These are phyloP conservation scores for Hemicordylus capensis DNA, from an alignment of 2,113 vertebrate species.

Conservation along the genomic window DNA sequence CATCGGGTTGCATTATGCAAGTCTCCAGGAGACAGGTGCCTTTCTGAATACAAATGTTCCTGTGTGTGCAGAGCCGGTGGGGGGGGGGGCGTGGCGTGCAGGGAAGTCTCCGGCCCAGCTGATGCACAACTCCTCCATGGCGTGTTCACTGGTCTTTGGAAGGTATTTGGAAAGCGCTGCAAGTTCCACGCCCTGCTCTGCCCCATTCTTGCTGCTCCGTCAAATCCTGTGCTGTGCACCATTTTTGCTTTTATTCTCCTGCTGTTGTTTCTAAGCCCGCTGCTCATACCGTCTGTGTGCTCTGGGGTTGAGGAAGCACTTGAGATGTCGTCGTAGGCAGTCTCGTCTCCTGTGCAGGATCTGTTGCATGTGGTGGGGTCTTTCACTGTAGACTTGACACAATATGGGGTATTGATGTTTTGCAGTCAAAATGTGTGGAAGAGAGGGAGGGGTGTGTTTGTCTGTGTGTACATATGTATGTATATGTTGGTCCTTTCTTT, in stretches of 20 bases:
- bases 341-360: not conserved
- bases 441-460: not conserved
- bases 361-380: not conserved
- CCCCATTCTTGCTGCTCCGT: not conserved
- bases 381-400: not conserved
- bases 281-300: too few species aligned
- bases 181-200: not conserved
- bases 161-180: not conserved
- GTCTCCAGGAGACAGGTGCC: slow-evolving; percentile 3
- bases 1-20: not conserved
- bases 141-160: not conserved
- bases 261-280: not conserved
- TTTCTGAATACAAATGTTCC: slow-evolving; percentile 29
- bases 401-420: not conserved
- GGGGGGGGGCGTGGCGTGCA: too few species aligned
- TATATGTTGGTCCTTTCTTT: slow-evolving; percentile 1
- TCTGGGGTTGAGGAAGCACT: not conserved
- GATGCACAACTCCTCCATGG: not conserved
- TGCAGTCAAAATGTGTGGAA: not conserved
- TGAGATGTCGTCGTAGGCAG: not conserved
- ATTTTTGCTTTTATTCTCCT: not conserved
- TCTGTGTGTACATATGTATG: too few species aligned
- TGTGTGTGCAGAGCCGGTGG: slow-evolving; percentile 1
- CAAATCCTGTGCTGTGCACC: not conserved
- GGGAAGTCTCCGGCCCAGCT: not conserved